These are phyloP conservation scores for Fragum whitleyi DNA, from an alignment of 2,888 invertebrate species.

Conservation along the genomic window DNA sequence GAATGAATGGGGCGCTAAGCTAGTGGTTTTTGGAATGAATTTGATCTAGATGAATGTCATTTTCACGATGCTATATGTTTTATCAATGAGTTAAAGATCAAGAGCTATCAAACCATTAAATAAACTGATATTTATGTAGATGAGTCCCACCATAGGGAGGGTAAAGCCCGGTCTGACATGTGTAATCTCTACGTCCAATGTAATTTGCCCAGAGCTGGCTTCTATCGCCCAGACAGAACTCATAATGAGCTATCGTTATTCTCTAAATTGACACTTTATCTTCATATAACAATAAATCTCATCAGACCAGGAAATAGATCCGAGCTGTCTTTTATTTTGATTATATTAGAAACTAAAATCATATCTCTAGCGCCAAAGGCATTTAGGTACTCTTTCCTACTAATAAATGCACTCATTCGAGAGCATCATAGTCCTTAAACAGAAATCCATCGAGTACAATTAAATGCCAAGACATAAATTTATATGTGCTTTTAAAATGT, in stretches of 20 bases:
- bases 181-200: constrained; percentile 48
- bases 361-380: neutral
- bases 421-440: no score
- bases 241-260: constrained; percentile 54
- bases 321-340: constrained; percentile 8
- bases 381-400: no score
- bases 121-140: neutral
- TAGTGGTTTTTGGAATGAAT: no score
- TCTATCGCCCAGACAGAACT: constrained; percentile 40
- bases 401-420: no score
- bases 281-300: constrained; percentile 52
- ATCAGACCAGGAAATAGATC: constrained; percentile 32
- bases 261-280: constrained; percentile 54
- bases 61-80: no score
- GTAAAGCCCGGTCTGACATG: constrained; percentile 47
- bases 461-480: no score
- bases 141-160: constrained; percentile 31
- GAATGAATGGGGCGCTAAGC: no score
- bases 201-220: constrained; percentile 36
- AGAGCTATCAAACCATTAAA: no score
- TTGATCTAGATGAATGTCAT: no score
- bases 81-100: no score
- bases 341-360: neutral
- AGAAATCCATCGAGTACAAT: no score
- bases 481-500: no score